phyloP scores from a whole-genome alignment of 2,888 invertebrate species.

The Agrenia bidenticulata region DNA sequence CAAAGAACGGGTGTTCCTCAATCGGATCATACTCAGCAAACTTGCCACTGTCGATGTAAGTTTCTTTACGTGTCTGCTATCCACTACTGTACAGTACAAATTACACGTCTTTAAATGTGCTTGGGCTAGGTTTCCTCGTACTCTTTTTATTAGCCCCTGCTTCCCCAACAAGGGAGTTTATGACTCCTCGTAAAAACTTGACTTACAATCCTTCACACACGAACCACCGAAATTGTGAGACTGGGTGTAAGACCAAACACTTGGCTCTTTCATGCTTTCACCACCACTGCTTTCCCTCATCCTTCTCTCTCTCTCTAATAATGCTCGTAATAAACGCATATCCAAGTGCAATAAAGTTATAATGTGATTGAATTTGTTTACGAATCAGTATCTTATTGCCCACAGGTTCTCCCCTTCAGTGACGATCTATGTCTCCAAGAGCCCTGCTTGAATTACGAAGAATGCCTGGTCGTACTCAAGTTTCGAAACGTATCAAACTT shows the following conservation, averaged over 20 bases:
- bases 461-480: constrained; percentile 84
- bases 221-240: not conserved
- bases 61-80: constrained; percentile 2
- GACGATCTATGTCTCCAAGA: constrained; percentile 94
- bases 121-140: not conserved
- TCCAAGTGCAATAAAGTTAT: not conserved
- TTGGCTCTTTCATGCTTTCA: constrained; percentile 2
- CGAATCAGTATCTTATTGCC: not conserved
- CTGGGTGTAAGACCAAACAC: not conserved
- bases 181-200: constrained; percentile 18
- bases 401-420: constrained; percentile 85
- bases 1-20: constrained; percentile 90
- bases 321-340: not conserved
- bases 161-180: constrained; percentile 11
- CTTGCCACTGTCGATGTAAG: constrained; percentile 79
- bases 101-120: too few relatives aligned
- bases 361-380: not conserved
- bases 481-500: constrained; percentile 92
- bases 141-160: constrained; percentile 19
- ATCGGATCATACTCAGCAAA: constrained; percentile 80
- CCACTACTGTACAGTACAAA: too few relatives aligned
- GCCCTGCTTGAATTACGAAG: constrained; percentile 91
- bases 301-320: too few relatives aligned
- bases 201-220: not conserved
- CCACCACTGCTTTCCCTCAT: constrained; percentile 3